A percentile compares a stretch with the other conserved stretches of the same genome.
Conservation (phyloP, 2,113 vertebrate species). For the Todiramphus saurophagus region DNA sequence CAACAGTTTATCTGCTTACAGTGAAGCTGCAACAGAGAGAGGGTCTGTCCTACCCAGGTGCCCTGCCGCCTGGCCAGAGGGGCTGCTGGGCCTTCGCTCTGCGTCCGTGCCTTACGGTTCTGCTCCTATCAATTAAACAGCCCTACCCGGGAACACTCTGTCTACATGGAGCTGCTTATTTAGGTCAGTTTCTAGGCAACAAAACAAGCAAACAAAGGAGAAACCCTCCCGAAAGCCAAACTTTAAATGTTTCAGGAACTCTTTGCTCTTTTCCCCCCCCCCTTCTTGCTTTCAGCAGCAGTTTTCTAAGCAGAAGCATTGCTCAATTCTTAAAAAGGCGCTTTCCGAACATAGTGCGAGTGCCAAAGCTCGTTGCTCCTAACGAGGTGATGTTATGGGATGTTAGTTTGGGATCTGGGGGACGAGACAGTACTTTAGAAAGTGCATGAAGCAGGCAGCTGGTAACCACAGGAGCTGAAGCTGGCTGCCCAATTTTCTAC, state of each 20-base stretch:
- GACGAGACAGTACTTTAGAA: not conserved
- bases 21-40: not conserved
- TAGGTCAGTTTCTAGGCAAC: constrained; percentile 52
- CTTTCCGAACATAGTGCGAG: not conserved
- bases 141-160: not conserved
- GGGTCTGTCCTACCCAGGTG: not conserved
- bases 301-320: not conserved
- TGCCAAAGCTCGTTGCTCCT: not conserved
- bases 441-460: not conserved
- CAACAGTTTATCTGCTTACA: not conserved
- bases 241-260: constrained; percentile 3
- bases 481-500: not conserved
- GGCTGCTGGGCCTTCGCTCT: not conserved
- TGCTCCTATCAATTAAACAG: not conserved
- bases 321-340: not conserved
- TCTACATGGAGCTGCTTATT: not conserved
- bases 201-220: constrained; percentile 45
- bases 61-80: not conserved
- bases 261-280: not conserved
- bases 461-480: not conserved
- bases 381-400: not conserved
- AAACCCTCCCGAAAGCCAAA: constrained; percentile 19
- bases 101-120: not conserved
- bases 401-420: not conserved
- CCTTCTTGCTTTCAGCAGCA: not conserved